phyloP scores from a whole-genome alignment of 2,888 invertebrate genomes.

The Psylliodes chrysocephalus region DNA sequence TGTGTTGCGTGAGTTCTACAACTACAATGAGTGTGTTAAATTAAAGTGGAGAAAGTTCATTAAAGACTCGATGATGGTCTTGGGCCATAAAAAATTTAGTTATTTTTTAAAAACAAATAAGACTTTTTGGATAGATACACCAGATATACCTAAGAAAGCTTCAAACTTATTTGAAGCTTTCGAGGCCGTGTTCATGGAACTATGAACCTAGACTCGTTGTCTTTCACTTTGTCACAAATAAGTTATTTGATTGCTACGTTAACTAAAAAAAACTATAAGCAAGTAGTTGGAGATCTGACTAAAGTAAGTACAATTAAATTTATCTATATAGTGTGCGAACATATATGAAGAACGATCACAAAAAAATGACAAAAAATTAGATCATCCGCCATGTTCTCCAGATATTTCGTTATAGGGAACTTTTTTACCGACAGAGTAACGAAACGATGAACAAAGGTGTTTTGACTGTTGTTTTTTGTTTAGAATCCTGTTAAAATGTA shows the following conservation, averaged over 20 bases:
- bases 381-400: conserved; percentile 54
- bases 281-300: conserved; percentile 87
- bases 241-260: conserved; percentile 95
- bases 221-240: conserved; percentile 98
- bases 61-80: conserved; percentile 65
- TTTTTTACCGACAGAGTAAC: conserved; percentile 53
- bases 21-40: conserved; percentile 55
- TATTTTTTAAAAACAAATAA: conserved; percentile 62
- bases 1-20: conserved; percentile 53
- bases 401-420: conserved; percentile 32
- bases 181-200: conserved; percentile 86
- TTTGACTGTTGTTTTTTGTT: conserved; percentile 55
- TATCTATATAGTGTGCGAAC: conserved; percentile 20
- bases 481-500: conserved; percentile 48
- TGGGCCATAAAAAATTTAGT: conserved; percentile 64
- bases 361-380: conserved; percentile 50
- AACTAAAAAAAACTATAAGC: conserved; percentile 95
- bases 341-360: conserved; percentile 32
- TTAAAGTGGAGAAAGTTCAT: conserved; percentile 58
- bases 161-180: conserved; percentile 96
- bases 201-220: conserved; percentile 99
- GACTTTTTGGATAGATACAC: conserved; percentile 68
- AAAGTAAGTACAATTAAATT: conserved; percentile 75
- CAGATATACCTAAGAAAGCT: conserved; percentile 87
- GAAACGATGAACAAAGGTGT: conserved; percentile 58